Evolutionary conservation across 2,888 invertebrate species (phyloP).

Genomic region (Athalia cordata): DNA sequence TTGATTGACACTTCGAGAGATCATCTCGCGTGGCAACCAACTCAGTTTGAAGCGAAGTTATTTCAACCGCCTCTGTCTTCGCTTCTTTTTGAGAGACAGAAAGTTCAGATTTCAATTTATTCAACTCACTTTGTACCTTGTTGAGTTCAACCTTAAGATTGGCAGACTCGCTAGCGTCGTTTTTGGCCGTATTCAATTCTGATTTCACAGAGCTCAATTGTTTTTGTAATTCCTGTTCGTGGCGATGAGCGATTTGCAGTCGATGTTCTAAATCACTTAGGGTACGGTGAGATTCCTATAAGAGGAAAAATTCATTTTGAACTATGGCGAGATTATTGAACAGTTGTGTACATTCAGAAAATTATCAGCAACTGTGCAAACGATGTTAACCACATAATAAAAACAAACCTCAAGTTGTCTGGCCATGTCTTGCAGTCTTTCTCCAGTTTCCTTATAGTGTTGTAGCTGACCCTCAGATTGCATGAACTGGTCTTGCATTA

Average conservation of each 20-base stretch:
- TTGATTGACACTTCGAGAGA: constrained; percentile 56
- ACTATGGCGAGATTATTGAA: neutral
- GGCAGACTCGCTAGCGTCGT: constrained; percentile 62
- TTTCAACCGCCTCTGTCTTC: constrained; percentile 61
- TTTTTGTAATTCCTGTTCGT: constrained; percentile 77
- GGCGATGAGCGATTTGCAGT: constrained; percentile 73
- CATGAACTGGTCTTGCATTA: constrained; percentile 67
- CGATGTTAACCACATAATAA: neutral
- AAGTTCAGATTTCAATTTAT: constrained; percentile 61
- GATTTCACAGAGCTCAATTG: constrained; percentile 69
- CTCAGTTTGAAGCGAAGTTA: constrained; percentile 53
- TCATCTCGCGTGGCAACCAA: constrained; percentile 61
- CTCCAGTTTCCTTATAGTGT: constrained; percentile 75
- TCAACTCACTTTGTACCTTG: constrained; percentile 64
- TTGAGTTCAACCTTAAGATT: constrained; percentile 73
- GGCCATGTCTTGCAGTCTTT: constrained; percentile 75
- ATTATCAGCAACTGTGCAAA: neutral
- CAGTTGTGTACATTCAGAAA: neutral
- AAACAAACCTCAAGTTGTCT: constrained; percentile 75
- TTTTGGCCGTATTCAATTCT: constrained; percentile 68
- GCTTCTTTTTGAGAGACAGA: constrained; percentile 59
- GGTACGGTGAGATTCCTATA: constrained; percentile 76
- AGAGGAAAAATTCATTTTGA: neutral
- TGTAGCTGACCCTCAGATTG: constrained; percentile 67
- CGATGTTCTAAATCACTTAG: constrained; percentile 77